Conservation (phyloP, 2,113 vertebrate species). For the Manacus vitellinus region DNA sequence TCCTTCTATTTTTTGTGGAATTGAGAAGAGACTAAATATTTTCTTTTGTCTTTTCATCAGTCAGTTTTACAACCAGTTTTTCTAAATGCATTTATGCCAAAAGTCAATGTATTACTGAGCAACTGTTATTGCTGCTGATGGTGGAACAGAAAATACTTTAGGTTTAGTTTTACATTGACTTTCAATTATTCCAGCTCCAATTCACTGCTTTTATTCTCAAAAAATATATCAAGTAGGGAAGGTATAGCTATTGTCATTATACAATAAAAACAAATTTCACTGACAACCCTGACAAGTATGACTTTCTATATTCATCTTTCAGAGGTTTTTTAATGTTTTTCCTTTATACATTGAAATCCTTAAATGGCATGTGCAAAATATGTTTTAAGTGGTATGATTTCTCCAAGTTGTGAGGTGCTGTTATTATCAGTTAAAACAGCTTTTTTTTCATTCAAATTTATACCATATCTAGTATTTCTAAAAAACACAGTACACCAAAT, state of each 20-base stretch:
- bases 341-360: background rate
- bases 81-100: background rate
- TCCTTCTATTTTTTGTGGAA: background rate
- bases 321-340: background rate
- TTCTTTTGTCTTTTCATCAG: background rate
- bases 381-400: background rate
- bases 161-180: background rate
- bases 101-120: background rate
- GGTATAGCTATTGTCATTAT: background rate
- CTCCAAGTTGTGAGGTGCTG: background rate
- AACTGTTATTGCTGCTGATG: background rate
- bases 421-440: background rate
- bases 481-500: background rate
- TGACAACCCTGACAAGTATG: background rate
- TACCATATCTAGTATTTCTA: background rate
- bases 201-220: background rate
- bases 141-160: background rate
- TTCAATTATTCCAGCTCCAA: background rate
- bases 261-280: background rate
- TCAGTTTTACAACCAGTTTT: background rate
- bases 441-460: background rate
- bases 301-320: background rate
- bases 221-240: background rate
- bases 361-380: background rate
- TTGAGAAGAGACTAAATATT: background rate